phyloP scores from a whole-genome alignment of 1,140 invertebrate species.

The Lordiphosa stackelbergi region DNA sequence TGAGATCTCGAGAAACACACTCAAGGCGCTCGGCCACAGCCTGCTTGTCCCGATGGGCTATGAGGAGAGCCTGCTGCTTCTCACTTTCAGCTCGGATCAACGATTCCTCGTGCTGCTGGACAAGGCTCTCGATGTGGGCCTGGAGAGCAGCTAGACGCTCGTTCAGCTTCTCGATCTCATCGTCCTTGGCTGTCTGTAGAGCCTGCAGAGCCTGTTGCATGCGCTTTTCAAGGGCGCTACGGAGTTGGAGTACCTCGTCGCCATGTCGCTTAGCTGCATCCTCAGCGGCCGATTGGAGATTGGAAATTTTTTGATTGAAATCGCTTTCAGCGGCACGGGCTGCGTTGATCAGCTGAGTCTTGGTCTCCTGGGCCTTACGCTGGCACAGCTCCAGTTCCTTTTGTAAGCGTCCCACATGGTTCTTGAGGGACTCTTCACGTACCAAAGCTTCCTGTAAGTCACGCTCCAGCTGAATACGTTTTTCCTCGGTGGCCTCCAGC shows the following conservation, averaged over 20 bases:
- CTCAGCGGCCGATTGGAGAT: conserved; percentile 85
- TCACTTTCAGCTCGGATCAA: conserved; percentile 90
- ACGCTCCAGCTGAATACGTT: conserved; percentile 84
- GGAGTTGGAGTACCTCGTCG: conserved; percentile 88
- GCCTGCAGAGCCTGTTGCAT: conserved; percentile 85
- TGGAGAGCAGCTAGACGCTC: conserved; percentile 86
- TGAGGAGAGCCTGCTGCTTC: conserved; percentile 90
- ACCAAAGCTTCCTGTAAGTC: conserved; percentile 86
- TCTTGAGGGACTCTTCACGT: conserved; percentile 86
- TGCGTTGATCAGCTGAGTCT: conserved; percentile 83
- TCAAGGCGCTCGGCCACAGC: conserved; percentile 87
- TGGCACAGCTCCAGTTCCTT: conserved; percentile 87
- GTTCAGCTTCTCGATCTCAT: conserved; percentile 84
- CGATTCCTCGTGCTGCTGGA: conserved; percentile 90
- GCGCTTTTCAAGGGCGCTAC: conserved; percentile 84
- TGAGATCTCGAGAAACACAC: conserved; percentile 82
- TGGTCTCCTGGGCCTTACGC: conserved; percentile 85
- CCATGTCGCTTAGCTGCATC: conserved; percentile 85
- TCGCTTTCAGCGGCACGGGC: conserved; percentile 86
- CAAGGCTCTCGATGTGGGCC: conserved; percentile 85
- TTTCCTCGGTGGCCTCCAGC: conserved; percentile 85
- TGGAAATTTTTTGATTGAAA: conserved; percentile 85
- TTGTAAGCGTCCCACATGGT: conserved; percentile 81
- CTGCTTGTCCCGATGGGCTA: conserved; percentile 92
- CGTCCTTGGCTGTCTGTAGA: conserved; percentile 85